Base-by-base conservation (phyloP, 2,113 vertebrate genomes). In the Pelmatolapia mariae region DNA sequence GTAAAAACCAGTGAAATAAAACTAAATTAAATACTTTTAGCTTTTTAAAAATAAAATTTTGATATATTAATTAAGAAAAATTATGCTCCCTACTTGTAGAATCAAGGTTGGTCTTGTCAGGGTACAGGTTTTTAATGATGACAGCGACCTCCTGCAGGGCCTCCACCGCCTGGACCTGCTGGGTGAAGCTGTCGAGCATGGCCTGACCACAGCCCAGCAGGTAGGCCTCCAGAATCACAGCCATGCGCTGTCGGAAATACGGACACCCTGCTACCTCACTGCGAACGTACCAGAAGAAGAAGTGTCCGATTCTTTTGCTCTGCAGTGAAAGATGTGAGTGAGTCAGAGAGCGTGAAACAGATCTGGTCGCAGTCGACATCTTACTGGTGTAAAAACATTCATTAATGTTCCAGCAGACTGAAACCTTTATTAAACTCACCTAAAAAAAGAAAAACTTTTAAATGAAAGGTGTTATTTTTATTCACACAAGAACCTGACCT, bases 231-330 rank as follows among this genome's bases (percentile, higher is more conserved):
- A 97, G 89, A 52, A 97, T 93, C 85, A 97, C 93, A 2, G 97
- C 96, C 95, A 97, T 96, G 26, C 97, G 95, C 86, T 97, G 95
- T 12, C 94, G 94, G 80, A 97, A 97, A 86, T 95, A 96, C 1
- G 85, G 95, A 24, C 96, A 96, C 2, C 95, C 94, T 5, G 93
- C 93, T 59, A 97, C 95, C 84, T 97, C 97, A 15, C 97, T 96
- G 82, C 96, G 95, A 24, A 97, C 78, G 22, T 96, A 97, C 97
- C 97, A 97, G 92, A 97, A 97, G 90, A 97, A 96, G 94, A 96
- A 97, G 83, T 97, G 97, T n/a, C 97, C 97, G 1, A 97, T 95
- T 79, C 96, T 91, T 89, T 96, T 97, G 92, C 97, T 97, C 97
- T 97, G 95, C 66, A 80, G 47, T 18, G 22, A 86, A 84, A 19